Conservation (phyloP, 2,888 invertebrate species). For the Leptinotarsa rubiginosa region DNA sequence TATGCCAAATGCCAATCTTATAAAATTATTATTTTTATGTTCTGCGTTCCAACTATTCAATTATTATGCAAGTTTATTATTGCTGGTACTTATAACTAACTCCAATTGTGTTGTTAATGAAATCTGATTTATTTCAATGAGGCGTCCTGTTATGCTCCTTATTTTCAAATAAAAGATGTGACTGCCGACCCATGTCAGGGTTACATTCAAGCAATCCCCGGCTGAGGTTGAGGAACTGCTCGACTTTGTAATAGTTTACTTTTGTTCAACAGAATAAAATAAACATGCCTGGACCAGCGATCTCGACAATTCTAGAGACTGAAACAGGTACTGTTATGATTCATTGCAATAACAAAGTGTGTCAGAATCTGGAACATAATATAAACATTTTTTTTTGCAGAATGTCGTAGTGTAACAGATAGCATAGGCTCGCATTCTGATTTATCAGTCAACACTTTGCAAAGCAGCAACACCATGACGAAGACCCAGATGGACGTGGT, state of each 20-base stretch:
- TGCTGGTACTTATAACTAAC: conserved; percentile 37
- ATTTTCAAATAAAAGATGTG: conserved; percentile 25
- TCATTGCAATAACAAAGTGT: conserved; percentile 51
- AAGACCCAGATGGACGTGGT: conserved; percentile 88
- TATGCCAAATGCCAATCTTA: too few species aligned
- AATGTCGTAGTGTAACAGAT: conserved; percentile 69
- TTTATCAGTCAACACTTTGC: conserved; percentile 69
- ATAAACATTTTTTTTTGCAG: conserved; percentile 51
- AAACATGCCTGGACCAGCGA: conserved; percentile 58
- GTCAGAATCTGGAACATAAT: conserved; percentile 34
- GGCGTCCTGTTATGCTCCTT: conserved; percentile 29
- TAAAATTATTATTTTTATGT: not conserved
- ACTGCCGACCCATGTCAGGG: conserved; percentile 13
- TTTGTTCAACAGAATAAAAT: conserved; percentile 40
- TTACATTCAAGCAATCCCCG: conserved; percentile 7
- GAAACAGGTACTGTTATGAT: conserved; percentile 59
- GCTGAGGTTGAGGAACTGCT: conserved; percentile 3
- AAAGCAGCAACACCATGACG: conserved; percentile 60
- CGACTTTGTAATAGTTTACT: conserved; percentile 25
- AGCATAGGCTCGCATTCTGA: conserved; percentile 75
- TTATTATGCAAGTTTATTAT: conserved; percentile 54
- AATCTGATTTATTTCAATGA: conserved; percentile 42
- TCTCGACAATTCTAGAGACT: conserved; percentile 56
- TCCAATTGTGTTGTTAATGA: conserved; percentile 45
- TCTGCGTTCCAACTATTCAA: not conserved